Evolutionary conservation across 2,113 vertebrate genomes (phyloP).

Genomic region (Meriones unguiculatus): DNA sequence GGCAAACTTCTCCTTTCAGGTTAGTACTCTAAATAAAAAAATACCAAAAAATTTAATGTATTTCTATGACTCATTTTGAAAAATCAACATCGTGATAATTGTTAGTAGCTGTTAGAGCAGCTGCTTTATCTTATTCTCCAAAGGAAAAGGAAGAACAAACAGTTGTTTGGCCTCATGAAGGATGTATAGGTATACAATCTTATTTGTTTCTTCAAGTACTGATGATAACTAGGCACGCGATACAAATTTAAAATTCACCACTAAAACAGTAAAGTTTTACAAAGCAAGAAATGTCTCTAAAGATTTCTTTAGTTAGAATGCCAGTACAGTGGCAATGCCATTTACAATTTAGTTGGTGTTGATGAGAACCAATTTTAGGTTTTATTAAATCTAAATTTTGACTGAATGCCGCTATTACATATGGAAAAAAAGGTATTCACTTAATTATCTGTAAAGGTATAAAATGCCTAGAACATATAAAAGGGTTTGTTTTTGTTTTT

Average conservation of each 20-base stretch:
- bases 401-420: not conserved
- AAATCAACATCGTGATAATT: not conserved
- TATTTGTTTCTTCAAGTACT: not conserved
- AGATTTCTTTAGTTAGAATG: not conserved
- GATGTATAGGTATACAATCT: not conserved
- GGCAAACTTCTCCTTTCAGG: not conserved
- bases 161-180: not conserved
- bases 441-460: not conserved
- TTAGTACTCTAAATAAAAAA: not conserved
- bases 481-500: not conserved
- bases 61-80: not conserved
- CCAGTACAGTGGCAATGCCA: not conserved
- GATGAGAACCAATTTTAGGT: not conserved
- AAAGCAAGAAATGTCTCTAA: not conserved
- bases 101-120: not conserved
- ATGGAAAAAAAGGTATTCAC: not conserved
- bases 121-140: not conserved
- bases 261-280: not conserved
- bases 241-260: not conserved
- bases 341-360: not conserved
- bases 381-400: not conserved
- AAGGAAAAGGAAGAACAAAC: not conserved
- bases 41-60: conserved; percentile 50
- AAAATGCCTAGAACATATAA: not conserved
- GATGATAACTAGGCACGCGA: not conserved